Evolutionary conservation across 2,888 invertebrate species (phyloP).

Genomic region (Mactromeris polynyma): DNA sequence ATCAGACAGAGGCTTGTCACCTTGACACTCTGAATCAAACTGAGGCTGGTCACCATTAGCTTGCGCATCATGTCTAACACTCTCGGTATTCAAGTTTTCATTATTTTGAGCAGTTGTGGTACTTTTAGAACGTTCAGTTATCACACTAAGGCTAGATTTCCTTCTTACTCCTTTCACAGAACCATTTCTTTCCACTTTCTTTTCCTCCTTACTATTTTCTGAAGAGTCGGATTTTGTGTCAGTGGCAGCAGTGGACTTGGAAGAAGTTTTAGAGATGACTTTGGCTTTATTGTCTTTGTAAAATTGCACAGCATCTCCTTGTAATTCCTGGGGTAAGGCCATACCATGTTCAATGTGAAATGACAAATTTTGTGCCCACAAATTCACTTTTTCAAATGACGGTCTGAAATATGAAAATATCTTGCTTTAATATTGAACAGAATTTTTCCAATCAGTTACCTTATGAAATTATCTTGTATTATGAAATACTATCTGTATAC

Average conservation of each 20-base stretch:
- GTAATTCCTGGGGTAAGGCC: slow-evolving; percentile 77
- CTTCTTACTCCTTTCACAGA: slow-evolving; percentile 49
- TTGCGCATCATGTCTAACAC: neutral
- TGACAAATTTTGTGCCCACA: slow-evolving; percentile 90
- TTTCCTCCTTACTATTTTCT: slow-evolving; percentile 32
- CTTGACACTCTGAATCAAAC: neutral
- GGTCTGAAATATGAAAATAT: slow-evolving; percentile 89
- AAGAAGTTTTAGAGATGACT: slow-evolving; percentile 36
- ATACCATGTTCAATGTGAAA: slow-evolving; percentile 81
- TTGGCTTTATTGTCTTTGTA: slow-evolving; percentile 55
- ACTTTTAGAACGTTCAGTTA: slow-evolving; percentile 38
- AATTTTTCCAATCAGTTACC: too few species aligned
- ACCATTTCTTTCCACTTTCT: slow-evolving; percentile 52
- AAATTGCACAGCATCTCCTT: slow-evolving; percentile 78
- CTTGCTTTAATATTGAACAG: neutral
- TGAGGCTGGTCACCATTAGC: neutral
- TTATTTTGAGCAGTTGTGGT: neutral
- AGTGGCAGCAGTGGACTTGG: slow-evolving; percentile 19
- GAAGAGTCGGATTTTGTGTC: slow-evolving; percentile 28
- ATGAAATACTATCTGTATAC: too few species aligned
- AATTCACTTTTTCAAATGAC: slow-evolving; percentile 95
- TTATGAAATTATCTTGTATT: too few species aligned
- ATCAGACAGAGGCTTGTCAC: neutral
- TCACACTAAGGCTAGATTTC: slow-evolving; percentile 49
- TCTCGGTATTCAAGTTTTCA: neutral